Percentiles rank a stretch among this genome's conserved stretches.
Conservation (phyloP, 2,888 invertebrate genomes). For the Drosophila anomalata region DNA sequence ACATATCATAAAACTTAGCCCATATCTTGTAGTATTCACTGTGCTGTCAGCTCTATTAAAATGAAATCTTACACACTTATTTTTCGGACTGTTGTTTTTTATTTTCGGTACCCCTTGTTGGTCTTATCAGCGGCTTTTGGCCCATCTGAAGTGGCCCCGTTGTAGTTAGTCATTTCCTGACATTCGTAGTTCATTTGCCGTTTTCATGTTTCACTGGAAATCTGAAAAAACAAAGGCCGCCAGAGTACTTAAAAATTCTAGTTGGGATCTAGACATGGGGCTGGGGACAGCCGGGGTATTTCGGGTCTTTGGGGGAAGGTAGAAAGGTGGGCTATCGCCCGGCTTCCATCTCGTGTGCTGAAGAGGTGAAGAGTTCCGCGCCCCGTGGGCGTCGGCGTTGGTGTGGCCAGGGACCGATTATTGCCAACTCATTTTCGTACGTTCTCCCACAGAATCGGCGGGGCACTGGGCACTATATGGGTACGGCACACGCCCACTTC, state of each 20-base stretch:
- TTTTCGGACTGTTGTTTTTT: conserved; percentile 11
- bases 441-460: conserved; percentile 32
- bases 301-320: conserved; percentile 25
- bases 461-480: neutral
- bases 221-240: conserved; percentile 34
- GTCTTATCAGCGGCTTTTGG: conserved; percentile 52
- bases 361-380: conserved; percentile 39
- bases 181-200: conserved; percentile 54
- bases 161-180: conserved; percentile 47
- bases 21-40: neutral
- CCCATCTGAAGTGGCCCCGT: conserved; percentile 39
- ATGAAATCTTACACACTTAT: neutral
- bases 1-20: neutral
- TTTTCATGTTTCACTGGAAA: conserved; percentile 66
- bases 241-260: conserved; percentile 31
- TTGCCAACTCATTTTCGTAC: conserved; percentile 48
- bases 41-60: conserved; percentile 4
- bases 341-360: conserved; percentile 32
- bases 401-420: conserved; percentile 43
- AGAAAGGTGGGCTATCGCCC: conserved; percentile 38
- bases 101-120: conserved; percentile 47
- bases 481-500: conserved; percentile 51
- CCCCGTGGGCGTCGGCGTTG: conserved; percentile 50
- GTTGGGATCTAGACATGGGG: conserved; percentile 11
- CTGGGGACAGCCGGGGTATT: neutral